Evolutionary conservation across 2,888 invertebrate genomes (phyloP).

Genomic region (Argyresthia goedartella): DNA sequence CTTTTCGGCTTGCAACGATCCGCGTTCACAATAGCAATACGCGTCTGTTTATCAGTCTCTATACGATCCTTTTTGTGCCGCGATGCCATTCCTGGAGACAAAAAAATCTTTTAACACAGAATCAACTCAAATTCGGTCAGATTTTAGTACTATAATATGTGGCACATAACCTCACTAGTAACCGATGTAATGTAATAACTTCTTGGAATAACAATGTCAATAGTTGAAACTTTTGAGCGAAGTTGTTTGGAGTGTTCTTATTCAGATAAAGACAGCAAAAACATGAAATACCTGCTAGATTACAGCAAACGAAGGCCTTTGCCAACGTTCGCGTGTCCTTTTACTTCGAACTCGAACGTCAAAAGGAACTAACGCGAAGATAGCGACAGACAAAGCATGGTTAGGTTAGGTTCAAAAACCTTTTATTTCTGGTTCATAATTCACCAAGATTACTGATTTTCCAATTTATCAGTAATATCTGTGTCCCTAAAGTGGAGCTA

Average conservation of each 20-base stretch:
- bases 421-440: too few species aligned
- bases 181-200: not conserved
- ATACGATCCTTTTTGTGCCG: constrained; percentile 75
- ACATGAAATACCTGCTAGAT: constrained; percentile 45
- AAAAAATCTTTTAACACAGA: constrained; percentile 12
- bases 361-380: constrained; percentile 33
- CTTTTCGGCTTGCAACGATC: constrained; percentile 99
- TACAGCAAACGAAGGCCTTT: constrained; percentile 53
- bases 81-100: constrained; percentile 54
- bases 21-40: constrained; percentile 97
- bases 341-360: constrained; percentile 44
- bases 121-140: not conserved
- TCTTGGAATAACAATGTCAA: not conserved
- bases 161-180: constrained; percentile 6
- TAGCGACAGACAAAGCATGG: not conserved
- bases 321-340: constrained; percentile 67
- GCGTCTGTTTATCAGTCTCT: constrained; percentile 93
- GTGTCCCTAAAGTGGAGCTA: too few species aligned
- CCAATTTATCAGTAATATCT: too few species aligned
- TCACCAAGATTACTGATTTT: too few species aligned
- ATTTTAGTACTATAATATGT: constrained; percentile 2
- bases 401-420: not conserved
- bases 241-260: constrained; percentile 8
- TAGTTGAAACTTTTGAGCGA: not conserved
- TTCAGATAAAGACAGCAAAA: constrained; percentile 12